These are phyloP conservation scores for Lymantria monacha DNA, from an alignment of 2,888 invertebrate species.

Conservation along the genomic window DNA sequence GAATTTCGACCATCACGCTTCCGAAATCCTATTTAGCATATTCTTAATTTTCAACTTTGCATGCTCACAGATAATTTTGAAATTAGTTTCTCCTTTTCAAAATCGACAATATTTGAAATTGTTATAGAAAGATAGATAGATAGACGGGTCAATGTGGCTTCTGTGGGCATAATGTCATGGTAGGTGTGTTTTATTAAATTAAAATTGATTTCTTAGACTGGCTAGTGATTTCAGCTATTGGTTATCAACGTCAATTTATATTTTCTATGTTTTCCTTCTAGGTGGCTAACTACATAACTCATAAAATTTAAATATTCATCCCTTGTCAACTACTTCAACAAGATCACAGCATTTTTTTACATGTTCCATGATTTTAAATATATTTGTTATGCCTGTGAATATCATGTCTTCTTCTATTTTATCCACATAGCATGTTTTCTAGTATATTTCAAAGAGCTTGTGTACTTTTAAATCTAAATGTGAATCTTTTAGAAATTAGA, in stretches of 20 bases:
- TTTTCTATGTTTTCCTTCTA: constrained; percentile 31
- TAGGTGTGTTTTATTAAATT: constrained; percentile 52
- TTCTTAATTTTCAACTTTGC: not conserved
- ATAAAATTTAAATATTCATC: constrained; percentile 15
- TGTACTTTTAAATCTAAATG: constrained; percentile 4
- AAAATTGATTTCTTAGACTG: constrained; percentile 44
- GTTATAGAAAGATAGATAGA: constrained; percentile 36
- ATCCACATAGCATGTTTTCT: constrained; percentile 6
- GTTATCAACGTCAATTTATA: constrained; percentile 32
- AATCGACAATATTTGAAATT: constrained; percentile 71
- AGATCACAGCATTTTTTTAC: constrained; percentile 13
- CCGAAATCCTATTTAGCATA: not conserved
- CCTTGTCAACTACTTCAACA: constrained; percentile 17
- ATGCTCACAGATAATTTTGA: not conserved
- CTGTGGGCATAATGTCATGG: constrained; percentile 62
- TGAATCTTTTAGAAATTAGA: constrained; percentile 3
- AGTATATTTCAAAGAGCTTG: constrained; percentile 3
- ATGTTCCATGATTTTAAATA: constrained; percentile 14
- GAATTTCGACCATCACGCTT: constrained; percentile 5
- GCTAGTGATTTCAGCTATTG: constrained; percentile 46
- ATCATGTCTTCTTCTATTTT: constrained; percentile 4
- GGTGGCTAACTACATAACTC: constrained; percentile 26
- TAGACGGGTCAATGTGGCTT: constrained; percentile 71
- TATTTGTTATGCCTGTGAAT: not conserved
- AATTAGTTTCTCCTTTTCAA: constrained; percentile 8